Evolutionary conservation across 1,140 invertebrate species (phyloP).

Genomic region (Drosophila triauraria): DNA sequence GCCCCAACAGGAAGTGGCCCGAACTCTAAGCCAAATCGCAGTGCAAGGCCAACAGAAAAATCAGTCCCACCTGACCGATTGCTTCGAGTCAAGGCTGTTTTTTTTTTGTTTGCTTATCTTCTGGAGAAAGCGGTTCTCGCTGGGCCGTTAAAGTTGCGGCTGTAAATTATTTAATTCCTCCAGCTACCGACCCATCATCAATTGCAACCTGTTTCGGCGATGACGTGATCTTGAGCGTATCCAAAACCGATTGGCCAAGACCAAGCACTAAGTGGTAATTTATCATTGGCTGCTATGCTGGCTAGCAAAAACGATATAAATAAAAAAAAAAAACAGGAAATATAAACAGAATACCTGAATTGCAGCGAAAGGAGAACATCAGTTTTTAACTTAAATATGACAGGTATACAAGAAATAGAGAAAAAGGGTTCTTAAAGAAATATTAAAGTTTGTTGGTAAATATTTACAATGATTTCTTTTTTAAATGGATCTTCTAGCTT

Average conservation of each 20-base stretch:
- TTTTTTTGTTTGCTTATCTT: constrained; percentile 16
- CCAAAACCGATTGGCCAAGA: constrained; percentile 28
- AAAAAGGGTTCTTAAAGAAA: too few relatives aligned
- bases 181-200: constrained; percentile 27
- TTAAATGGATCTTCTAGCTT: neutral
- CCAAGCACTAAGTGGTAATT: constrained; percentile 61
- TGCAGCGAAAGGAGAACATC: constrained; percentile 27
- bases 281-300: constrained; percentile 69
- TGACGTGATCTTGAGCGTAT: constrained; percentile 65
- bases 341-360: constrained; percentile 55
- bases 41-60: constrained; percentile 32
- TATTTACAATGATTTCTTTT: neutral
- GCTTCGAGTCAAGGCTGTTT: constrained; percentile 55
- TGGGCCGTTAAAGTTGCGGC: constrained; percentile 15
- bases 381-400: too few relatives aligned
- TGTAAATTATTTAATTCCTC: constrained; percentile 30
- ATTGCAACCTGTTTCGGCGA: constrained; percentile 49
- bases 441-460: too few relatives aligned
- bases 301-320: constrained; percentile 6
- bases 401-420: neutral
- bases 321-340: constrained; percentile 64
- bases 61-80: constrained; percentile 64
- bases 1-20: constrained; percentile 66
- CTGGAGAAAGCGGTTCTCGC: constrained; percentile 41
- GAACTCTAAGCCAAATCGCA: constrained; percentile 42